Percentiles rank a stretch among this genome's conserved stretches.
Evolutionary conservation across 1,140 invertebrate species (phyloP).

Genomic region (Drosophila erecta): DNA sequence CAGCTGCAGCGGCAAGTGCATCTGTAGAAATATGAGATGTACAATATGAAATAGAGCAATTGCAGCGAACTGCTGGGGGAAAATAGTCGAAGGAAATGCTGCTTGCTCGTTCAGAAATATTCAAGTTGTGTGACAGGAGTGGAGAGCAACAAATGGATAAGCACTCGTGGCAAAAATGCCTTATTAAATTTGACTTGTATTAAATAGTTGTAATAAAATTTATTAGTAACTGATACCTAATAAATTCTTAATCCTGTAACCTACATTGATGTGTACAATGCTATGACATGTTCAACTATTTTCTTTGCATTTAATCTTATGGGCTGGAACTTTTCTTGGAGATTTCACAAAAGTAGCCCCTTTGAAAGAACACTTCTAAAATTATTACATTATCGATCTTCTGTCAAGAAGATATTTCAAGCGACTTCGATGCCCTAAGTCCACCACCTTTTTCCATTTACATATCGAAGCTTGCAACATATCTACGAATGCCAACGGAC

Average conservation of each 20-base stretch:
- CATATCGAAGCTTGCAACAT: constrained; percentile 18
- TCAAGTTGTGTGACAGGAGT: constrained; percentile 22
- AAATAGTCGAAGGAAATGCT: constrained; percentile 5
- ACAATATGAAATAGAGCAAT: constrained; percentile 59
- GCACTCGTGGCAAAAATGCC: background rate
- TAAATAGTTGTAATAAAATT: too few species aligned
- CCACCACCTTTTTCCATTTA: constrained; percentile 9
- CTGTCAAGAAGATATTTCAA: constrained; percentile 4
- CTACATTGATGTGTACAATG: too few species aligned
- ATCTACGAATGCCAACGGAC: constrained; percentile 44
- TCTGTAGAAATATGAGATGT: constrained; percentile 41
- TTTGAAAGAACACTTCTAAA: background rate
- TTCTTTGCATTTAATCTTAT: background rate
- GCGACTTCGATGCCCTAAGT: constrained; percentile 8
- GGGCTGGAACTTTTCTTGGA: background rate
- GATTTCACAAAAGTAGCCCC: too few species aligned
- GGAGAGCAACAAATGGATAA: background rate
- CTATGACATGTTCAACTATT: too few species aligned
- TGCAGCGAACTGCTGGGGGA: constrained; percentile 16
- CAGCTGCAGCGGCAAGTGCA: constrained; percentile 30
- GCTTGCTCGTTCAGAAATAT: constrained; percentile 6
- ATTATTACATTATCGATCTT: constrained; percentile 22
- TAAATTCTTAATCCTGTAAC: too few species aligned
- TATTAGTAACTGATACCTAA: too few species aligned
- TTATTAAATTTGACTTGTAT: too few species aligned